Conservation (phyloP, 2,888 invertebrate genomes). For the Lagria hirta region DNA sequence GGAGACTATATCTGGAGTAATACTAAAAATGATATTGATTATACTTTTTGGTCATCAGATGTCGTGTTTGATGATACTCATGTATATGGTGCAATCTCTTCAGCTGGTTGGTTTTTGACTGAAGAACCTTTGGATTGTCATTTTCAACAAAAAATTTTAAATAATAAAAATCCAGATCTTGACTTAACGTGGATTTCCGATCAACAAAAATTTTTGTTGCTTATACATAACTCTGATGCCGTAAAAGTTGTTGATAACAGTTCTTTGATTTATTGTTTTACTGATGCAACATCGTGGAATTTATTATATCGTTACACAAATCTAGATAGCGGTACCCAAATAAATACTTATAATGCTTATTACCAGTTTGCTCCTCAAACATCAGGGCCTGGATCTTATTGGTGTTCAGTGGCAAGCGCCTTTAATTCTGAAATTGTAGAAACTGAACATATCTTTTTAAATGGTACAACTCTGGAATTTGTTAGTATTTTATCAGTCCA, state of each 20-base stretch:
- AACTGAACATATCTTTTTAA: not conserved
- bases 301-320: not conserved
- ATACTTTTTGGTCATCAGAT: constrained; percentile 10
- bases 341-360: not conserved
- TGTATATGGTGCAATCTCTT: constrained; percentile 3
- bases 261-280: constrained; percentile 5
- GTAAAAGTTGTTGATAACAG: not conserved
- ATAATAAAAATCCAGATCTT: constrained; percentile 26
- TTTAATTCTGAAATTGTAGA: not conserved
- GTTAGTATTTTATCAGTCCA: not conserved
- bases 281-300: constrained; percentile 4
- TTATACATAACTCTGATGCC: not conserved
- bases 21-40: constrained; percentile 9
- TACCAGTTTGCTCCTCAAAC: not conserved
- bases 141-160: constrained; percentile 12
- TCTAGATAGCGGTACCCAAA: not conserved
- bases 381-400: constrained; percentile 3
- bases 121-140: not conserved
- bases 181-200: not conserved
- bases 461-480: constrained; percentile 1
- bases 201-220: not conserved
- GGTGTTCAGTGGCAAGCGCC: constrained; percentile 3
- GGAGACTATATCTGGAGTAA: constrained; percentile 21
- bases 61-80: constrained; percentile 5
- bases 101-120: constrained; percentile 13